Evolutionary conservation across 2,113 vertebrate species (phyloP).

Genomic region (Hydrolagus affinis): DNA sequence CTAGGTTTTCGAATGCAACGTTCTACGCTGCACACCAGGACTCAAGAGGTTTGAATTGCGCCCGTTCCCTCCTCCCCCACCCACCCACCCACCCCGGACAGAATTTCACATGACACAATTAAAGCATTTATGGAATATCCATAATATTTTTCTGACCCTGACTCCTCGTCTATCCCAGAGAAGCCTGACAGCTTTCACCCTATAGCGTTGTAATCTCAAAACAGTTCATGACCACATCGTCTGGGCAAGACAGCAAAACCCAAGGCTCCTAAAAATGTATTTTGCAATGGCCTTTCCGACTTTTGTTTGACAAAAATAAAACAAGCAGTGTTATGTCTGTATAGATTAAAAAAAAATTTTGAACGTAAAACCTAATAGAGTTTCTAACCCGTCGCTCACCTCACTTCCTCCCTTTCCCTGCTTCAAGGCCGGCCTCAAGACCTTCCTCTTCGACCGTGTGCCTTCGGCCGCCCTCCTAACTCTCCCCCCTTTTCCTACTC

Average conservation of each 20-base stretch:
- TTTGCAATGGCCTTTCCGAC: not conserved
- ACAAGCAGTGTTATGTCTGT: not conserved
- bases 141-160: not conserved
- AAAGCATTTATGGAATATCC: not conserved
- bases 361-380: too few relatives aligned
- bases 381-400: too few relatives aligned
- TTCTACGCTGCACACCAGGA: too few relatives aligned
- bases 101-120: not conserved
- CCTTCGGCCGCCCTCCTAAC: too few relatives aligned
- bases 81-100: not conserved
- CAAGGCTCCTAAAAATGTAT: not conserved
- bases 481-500: too few relatives aligned
- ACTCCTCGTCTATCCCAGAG: not conserved
- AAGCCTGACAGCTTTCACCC: not conserved
- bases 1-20: too few relatives aligned
- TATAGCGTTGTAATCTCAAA: not conserved
- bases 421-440: too few relatives aligned
- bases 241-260: not conserved
- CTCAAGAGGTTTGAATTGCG: too few relatives aligned
- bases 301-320: not conserved
- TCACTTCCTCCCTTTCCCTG: too few relatives aligned
- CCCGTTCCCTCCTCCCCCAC: not conserved
- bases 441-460: too few relatives aligned
- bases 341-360: too few relatives aligned
- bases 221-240: not conserved